Conservation (phyloP, 2,888 invertebrate species). For the Alloplasta piceator region DNA sequence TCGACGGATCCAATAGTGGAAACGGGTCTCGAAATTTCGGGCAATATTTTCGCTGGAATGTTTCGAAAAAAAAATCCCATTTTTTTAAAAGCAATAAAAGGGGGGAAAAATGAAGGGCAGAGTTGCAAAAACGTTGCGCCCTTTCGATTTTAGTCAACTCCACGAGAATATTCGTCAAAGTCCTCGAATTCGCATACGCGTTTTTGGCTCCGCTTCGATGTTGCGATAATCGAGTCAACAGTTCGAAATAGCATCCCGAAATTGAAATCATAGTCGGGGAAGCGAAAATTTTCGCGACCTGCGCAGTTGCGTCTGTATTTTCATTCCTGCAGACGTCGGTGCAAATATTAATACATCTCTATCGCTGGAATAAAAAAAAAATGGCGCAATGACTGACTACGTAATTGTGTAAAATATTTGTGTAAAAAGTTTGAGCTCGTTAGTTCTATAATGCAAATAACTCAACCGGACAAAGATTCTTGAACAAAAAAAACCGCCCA, state of each 20-base stretch:
- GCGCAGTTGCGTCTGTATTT: not conserved
- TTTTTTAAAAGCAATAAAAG: conserved; percentile 3
- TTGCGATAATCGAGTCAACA: conserved; percentile 64
- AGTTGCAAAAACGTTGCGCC: not conserved
- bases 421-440: too few species aligned
- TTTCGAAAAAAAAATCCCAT: too few species aligned
- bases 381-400: too few species aligned
- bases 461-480: too few species aligned
- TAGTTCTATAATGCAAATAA: too few species aligned
- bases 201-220: conserved; percentile 14
- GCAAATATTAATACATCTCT: too few species aligned
- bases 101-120: not conserved
- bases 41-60: too few species aligned
- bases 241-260: conserved; percentile 66
- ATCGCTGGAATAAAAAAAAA: not conserved
- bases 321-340: not conserved
- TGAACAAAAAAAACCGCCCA: too few species aligned
- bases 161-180: conserved; percentile 38
- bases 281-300: conserved; percentile 45
- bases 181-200: conserved; percentile 25
- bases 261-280: conserved; percentile 61
- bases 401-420: too few species aligned
- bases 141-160: conserved; percentile 17
- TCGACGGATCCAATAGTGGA: too few species aligned
- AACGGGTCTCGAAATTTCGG: too few species aligned